Base-by-base conservation (phyloP, 2,888 invertebrate genomes). In the Protodeltote pygarga region DNA sequence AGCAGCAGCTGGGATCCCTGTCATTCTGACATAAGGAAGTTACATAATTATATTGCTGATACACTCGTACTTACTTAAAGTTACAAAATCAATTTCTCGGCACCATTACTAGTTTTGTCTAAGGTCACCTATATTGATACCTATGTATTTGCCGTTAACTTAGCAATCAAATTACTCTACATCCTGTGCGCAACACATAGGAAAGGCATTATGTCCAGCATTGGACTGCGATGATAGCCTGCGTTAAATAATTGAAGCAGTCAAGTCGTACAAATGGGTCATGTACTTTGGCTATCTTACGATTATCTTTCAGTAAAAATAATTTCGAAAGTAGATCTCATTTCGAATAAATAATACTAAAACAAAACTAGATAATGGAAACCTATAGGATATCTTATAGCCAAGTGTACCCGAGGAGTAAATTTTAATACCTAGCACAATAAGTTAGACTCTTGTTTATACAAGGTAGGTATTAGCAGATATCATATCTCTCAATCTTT, bases 1-100 rank as follows among this genome's bases (percentile, higher is more conserved):
- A 71, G 54, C 70, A 38, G 41, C 34, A 65, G 51, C 55, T 70
- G 55, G 58, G 67, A 64, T 48, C 51, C 44, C 21, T 35, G 35
- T 40, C 44, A 32, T 34, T 39, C n/a, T 28, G 3, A 16, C 10
- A 37, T 15, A 9, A 21, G 19, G 16, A 25, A 46, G 24, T 20
- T 23, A 11, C 8, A 11, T 1, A 13, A 8, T n/a, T 29, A 13
- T n/a, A 32, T n/a, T 19, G 21, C 13, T 9, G n/a, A 13, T 1
- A 23, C 10, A 1, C 2, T 2, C 3, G 0, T 3, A 3, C 3
- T 1, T 9, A 3, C 5, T 5, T 11, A 31, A 17, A 48, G 14
- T 31, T 32, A 47, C 34, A 29, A 19, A 40, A 57, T 38, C 11
- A 21, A 38, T 33, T 33, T 52, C 29, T 40, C 14, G 6, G 5